Conservation (phyloP, 2,797 vertebrate species). For the Rhinichthys osculus region DNA sequence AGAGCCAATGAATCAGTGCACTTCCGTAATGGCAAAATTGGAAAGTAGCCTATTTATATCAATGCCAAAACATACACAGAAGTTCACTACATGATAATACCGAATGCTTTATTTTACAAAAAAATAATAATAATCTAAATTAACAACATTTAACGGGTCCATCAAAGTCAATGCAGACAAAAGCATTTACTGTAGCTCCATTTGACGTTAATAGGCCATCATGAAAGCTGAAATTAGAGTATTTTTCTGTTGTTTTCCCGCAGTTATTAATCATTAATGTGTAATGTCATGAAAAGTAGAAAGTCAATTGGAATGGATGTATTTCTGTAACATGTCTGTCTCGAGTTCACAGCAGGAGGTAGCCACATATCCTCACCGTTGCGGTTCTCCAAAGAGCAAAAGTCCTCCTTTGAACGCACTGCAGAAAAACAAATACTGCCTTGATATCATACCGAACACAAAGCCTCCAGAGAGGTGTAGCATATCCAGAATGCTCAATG, state of each 20-base stretch:
- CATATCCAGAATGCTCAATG: constrained; percentile 68
- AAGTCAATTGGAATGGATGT: constrained; percentile 80
- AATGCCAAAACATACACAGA: background rate
- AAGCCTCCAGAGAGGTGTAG: constrained; percentile 63
- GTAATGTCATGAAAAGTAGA: constrained; percentile 71
- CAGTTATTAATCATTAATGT: constrained; percentile 73
- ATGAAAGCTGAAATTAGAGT: constrained; percentile 32
- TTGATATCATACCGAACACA: constrained; percentile 68
- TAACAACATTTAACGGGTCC: background rate
- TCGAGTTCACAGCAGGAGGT: constrained; percentile 67
- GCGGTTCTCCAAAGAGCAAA: constrained; percentile 60
- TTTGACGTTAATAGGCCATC: constrained; percentile 20
- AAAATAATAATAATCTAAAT: background rate
- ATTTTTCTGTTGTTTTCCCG: constrained; percentile 62
- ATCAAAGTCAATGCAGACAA: background rate
- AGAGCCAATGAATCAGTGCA: constrained; percentile 12
- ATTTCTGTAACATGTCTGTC: constrained; percentile 74
- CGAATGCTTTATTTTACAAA: background rate
- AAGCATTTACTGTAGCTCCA: constrained; percentile 6
- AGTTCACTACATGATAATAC: background rate
- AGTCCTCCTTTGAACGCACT: constrained; percentile 66
- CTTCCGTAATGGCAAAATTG: constrained; percentile 22
- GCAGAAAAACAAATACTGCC: constrained; percentile 73
- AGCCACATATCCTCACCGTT: constrained; percentile 60
- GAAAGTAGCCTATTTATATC: constrained; percentile 10